Conservation (phyloP, 2,888 invertebrate genomes). For the Xestia rhomboidea region DNA sequence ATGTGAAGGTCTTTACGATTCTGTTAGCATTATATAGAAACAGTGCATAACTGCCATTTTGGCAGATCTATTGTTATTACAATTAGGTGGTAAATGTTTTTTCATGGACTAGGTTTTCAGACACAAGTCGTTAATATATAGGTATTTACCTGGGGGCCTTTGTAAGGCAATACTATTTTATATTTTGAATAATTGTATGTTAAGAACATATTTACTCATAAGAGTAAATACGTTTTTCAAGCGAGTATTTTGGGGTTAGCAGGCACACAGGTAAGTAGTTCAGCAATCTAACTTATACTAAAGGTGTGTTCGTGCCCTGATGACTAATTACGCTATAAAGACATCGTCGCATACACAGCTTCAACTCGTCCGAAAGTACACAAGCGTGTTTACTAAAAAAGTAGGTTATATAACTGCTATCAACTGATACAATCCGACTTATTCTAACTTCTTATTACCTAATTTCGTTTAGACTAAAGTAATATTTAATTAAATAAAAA, state of each 20-base stretch:
- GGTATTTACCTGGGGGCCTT: conserved; percentile 39
- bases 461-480: not conserved
- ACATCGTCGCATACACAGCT: conserved; percentile 8
- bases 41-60: conserved; percentile 77
- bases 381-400: conserved; percentile 20
- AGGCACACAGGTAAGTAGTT: not conserved
- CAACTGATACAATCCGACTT: conserved; percentile 4
- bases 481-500: conserved; percentile 10
- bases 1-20: conserved; percentile 82
- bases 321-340: not conserved
- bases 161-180: conserved; percentile 35
- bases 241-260: not conserved
- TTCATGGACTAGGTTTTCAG: conserved; percentile 68
- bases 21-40: conserved; percentile 77
- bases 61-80: conserved; percentile 82
- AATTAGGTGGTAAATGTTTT: conserved; percentile 77
- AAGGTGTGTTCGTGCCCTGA: not conserved
- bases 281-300: not conserved
- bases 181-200: conserved; percentile 21
- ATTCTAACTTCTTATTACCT: not conserved
- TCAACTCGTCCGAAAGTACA: not conserved
- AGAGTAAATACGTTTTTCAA: conserved; percentile 1
- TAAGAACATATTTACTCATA: conserved; percentile 17
- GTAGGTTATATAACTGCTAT: conserved; percentile 8
- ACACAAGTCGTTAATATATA: conserved; percentile 48